Conservation (phyloP, 53 echinoderm and acorn worm genomes). For the Echinometra lucunter region DNA sequence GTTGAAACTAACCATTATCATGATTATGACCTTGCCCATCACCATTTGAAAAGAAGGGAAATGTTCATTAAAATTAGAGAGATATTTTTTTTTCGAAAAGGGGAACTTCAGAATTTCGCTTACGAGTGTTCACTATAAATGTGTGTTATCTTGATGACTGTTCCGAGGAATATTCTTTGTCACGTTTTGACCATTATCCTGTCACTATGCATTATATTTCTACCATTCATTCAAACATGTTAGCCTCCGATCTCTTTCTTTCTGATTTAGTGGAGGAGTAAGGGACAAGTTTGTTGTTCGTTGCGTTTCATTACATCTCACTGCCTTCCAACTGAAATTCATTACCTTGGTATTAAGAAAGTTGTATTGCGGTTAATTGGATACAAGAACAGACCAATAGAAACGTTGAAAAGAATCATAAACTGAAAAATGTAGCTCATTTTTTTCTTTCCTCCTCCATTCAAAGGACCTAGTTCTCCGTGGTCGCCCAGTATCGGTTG, state of each 20-base stretch:
- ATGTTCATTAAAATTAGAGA: too few relatives aligned
- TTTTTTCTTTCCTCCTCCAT: neutral
- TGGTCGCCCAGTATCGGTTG: neutral
- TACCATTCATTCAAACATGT: constrained; percentile 1
- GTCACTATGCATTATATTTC: neutral
- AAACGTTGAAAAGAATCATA: neutral
- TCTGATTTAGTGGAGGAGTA: neutral
- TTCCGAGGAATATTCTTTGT: neutral
- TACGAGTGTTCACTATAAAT: too few relatives aligned
- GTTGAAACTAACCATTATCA: too few relatives aligned
- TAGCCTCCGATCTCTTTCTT: neutral
- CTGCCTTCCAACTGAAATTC: constrained; percentile 8
- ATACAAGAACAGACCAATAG: neutral
- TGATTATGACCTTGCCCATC: too few relatives aligned
- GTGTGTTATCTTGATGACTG: too few relatives aligned
- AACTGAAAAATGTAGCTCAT: constrained; percentile 2
- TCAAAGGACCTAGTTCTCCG: neutral
- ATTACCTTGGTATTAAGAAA: constrained; percentile 1
- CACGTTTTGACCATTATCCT: neutral
- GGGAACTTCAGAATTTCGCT: too few relatives aligned
- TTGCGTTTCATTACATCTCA: neutral
- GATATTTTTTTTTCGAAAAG: too few relatives aligned
- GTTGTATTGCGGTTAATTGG: constrained; percentile 20
- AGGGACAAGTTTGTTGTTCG: constrained; percentile 2
- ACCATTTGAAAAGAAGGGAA: too few relatives aligned